These are phyloP conservation scores for Pangasianodon gigas DNA, from an alignment of 2,113 vertebrate species.

Conservation along the genomic window DNA sequence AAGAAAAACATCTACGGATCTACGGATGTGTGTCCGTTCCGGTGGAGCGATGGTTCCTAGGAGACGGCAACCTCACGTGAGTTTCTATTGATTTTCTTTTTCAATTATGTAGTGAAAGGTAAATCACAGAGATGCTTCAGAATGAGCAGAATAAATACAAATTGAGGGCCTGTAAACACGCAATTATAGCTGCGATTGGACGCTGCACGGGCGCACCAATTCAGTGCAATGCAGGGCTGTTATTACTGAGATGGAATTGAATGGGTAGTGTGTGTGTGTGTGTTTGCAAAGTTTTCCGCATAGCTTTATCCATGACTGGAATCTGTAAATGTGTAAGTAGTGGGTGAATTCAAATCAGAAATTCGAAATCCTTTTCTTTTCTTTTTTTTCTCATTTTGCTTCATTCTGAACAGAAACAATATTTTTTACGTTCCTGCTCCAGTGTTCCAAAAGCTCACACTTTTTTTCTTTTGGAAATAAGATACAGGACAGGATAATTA, in stretches of 20 bases:
- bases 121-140: conserved; percentile 66
- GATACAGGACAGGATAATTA: neutral
- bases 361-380: neutral
- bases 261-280: conserved; percentile 51
- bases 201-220: conserved; percentile 52
- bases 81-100: conserved; percentile 67
- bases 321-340: neutral
- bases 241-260: conserved; percentile 64
- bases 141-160: conserved; percentile 65
- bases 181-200: conserved; percentile 62
- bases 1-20: neutral
- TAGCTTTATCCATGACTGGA: neutral
- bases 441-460: neutral
- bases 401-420: neutral
- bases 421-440: neutral
- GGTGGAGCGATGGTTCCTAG: conserved; percentile 30
- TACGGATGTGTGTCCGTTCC: conserved; percentile 15
- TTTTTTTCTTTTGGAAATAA: neutral
- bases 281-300: conserved; percentile 20
- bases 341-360: neutral
- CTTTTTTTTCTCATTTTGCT: neutral
- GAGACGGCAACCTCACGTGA: conserved; percentile 50
- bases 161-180: conserved; percentile 60
- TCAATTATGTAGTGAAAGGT: conserved; percentile 69
- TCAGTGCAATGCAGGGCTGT: conserved; percentile 60